A percentile compares a stretch with the other conserved stretches of the same genome.
phyloP scores from a whole-genome alignment of 2,113 vertebrate species.

The Scartelaos histophorus region DNA sequence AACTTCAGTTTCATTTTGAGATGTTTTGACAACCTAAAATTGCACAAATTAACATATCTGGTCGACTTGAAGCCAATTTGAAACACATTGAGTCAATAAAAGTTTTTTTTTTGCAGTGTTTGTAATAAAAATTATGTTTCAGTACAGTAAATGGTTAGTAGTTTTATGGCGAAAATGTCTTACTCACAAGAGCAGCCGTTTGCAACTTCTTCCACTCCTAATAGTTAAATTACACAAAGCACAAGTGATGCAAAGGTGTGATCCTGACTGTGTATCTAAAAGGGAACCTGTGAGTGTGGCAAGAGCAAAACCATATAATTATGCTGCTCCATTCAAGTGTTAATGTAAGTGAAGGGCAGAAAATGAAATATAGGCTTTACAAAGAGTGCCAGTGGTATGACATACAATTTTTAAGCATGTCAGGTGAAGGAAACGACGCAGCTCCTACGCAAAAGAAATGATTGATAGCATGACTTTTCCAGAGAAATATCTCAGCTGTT shows the following conservation, averaged over 20 bases:
- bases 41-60: no score
- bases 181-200: not conserved
- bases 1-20: no score
- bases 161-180: not conserved
- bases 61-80: not conserved
- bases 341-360: constrained; percentile 56
- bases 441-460: constrained; percentile 43
- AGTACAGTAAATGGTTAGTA: no score
- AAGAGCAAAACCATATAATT: constrained; percentile 32
- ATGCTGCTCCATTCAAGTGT: constrained; percentile 35
- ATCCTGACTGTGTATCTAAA: constrained; percentile 8
- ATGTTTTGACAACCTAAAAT: no score
- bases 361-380: constrained; percentile 31
- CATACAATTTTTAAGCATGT: constrained; percentile 36
- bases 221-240: not conserved
- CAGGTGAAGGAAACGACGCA: constrained; percentile 40
- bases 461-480: constrained; percentile 45
- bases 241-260: not conserved
- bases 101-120: no score
- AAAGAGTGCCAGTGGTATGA: constrained; percentile 47
- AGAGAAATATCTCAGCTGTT: constrained; percentile 27
- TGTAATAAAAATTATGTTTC: no score
- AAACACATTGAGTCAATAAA: not conserved
- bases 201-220: not conserved
- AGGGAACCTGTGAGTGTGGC: constrained; percentile 3